Base-by-base conservation (phyloP, 2,797 vertebrate species). In the Cossypha heuglini region DNA sequence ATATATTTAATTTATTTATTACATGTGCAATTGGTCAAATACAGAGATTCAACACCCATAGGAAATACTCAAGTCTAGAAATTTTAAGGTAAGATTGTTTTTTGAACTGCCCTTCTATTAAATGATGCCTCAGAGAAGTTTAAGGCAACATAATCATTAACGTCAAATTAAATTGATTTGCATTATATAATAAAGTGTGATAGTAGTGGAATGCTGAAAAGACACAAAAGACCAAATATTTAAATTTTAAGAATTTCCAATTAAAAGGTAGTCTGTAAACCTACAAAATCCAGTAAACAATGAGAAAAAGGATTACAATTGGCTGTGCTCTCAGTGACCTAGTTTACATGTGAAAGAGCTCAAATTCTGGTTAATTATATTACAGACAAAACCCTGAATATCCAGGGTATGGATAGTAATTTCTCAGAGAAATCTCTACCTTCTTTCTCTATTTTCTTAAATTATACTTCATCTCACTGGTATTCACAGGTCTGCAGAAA, bases 301-400 rank as follows among this genome's bases (percentile, higher is more conserved):
- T 40, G 54, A 35, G 54, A 59, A 76, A 72, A 94, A 90, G 49
- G 49, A 89, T 88, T 96, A 81, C 9, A 43, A 91, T 54, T 57
- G 57, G 49, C 75, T 88, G 40, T 48, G 57, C 35, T 91, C 61
- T 95, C 79, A 89, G 46, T 81, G 31, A 93, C 80, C 80, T 92
- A 33, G 97, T 96, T 97, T 96, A 90, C 90, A 97, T 90, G 84
- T 52, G 62, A 85, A 59, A 85, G 62, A 76, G 16, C 46, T 67
- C 46, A 59, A 58, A 76, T 94, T 95, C 73, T 73, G 74, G 54
- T 94, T 96, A 94, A 96, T 96, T 95, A 90, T 78, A 86, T 40
- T 71, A 51, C 84, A 93, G 86, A 75, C 38, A 92, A 73, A 96
- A 88, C 29, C 45, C 43, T 62, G 57, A 51, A 66, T 77, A 87